Conservation (phyloP, 2,888 invertebrate species). For the Ennomos erosarius region DNA sequence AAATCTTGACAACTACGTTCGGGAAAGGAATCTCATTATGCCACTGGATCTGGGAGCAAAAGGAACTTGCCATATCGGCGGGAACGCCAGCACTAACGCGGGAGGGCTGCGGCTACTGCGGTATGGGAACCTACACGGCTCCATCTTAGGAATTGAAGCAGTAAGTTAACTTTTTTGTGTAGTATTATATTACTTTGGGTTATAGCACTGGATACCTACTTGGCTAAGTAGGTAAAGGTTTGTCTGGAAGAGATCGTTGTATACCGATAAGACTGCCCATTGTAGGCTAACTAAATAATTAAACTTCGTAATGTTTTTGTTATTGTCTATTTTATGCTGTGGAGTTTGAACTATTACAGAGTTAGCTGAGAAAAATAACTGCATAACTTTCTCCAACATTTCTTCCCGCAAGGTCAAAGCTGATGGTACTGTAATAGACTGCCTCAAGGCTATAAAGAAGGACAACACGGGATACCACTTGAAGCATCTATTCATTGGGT, state of each 20-base stretch:
- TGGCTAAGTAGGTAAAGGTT: too few species aligned
- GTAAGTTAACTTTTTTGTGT: conserved; percentile 78
- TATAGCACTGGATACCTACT: too few species aligned
- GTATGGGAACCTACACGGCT: conserved; percentile 97
- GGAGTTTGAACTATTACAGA: too few species aligned
- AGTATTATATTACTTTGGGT: too few species aligned
- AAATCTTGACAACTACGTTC: conserved; percentile 90
- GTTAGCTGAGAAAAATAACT: too few species aligned
- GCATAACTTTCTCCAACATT: too few species aligned
- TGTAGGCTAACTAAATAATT: too few species aligned
- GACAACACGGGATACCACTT: conserved; percentile 99
- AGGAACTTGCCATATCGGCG: conserved; percentile 97
- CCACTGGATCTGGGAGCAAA: conserved; percentile 99
- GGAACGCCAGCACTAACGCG: conserved; percentile 98
- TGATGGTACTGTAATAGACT: conserved; percentile 93
- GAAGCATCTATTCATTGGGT: conserved; percentile 98
- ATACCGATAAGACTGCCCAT: too few species aligned
- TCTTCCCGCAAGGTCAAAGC: conserved; percentile 88
- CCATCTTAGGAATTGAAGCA: conserved; percentile 95
- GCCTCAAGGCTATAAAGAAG: conserved; percentile 94
- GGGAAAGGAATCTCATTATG: conserved; percentile 92
- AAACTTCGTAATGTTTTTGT: too few species aligned
- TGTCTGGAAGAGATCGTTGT: too few species aligned
- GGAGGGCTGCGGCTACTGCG: conserved; percentile 97
- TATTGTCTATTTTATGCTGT: too few species aligned